Conservation (phyloP, 1,140 invertebrate species). For the Lordiphosa clarofinis region DNA sequence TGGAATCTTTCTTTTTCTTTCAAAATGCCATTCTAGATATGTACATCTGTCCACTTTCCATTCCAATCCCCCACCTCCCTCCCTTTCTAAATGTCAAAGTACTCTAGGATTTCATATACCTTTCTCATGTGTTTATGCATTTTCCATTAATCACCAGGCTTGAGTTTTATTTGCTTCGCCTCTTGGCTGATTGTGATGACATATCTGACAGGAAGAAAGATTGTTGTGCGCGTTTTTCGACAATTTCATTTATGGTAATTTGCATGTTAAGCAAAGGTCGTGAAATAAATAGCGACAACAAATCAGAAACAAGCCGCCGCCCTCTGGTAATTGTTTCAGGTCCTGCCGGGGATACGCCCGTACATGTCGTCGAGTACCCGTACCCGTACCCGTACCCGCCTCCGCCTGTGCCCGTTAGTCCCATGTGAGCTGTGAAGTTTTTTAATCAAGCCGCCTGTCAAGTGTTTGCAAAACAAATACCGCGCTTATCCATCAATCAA, state of each 20-base stretch:
- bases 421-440: slow-evolving; percentile 79
- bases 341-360: slow-evolving; percentile 49
- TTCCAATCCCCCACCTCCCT: background rate
- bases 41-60: background rate
- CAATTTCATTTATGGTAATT: slow-evolving; percentile 71
- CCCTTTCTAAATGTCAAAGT: background rate
- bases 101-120: too few relatives aligned
- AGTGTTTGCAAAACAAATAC: slow-evolving; percentile 78
- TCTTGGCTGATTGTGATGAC: slow-evolving; percentile 46
- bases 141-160: slow-evolving; percentile 59
- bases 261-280: slow-evolving; percentile 63
- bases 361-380: slow-evolving; percentile 43
- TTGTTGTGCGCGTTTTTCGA: slow-evolving; percentile 32
- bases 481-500: slow-evolving; percentile 79
- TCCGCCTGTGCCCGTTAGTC: slow-evolving; percentile 29
- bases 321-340: slow-evolving; percentile 57
- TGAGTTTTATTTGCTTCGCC: slow-evolving; percentile 38
- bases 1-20: too few relatives aligned
- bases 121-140: slow-evolving; percentile 35
- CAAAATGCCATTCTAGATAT: too few relatives aligned
- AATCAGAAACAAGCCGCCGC: slow-evolving; percentile 53
- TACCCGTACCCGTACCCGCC: background rate
- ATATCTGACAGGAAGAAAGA: slow-evolving; percentile 68
- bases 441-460: slow-evolving; percentile 79
- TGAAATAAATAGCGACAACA: slow-evolving; percentile 74